Base-by-base conservation (phyloP, 2,888 invertebrate genomes). In the Pammene aurita region DNA sequence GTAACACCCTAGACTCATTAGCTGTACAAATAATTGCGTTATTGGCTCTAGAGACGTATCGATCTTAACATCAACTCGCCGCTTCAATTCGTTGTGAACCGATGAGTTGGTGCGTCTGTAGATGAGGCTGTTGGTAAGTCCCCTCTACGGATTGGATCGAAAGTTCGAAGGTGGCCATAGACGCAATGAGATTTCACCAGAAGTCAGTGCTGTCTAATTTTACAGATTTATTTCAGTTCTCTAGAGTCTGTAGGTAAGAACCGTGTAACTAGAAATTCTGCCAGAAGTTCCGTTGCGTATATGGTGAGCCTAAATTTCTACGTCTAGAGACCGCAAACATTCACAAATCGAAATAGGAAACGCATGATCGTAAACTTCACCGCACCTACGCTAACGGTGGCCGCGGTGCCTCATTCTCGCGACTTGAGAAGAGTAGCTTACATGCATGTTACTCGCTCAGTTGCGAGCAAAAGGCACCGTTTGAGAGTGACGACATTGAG, bases 11-110 rank as follows among this genome's bases (percentile, higher is more conserved):
- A 84, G 82, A 84, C 82, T 85, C 84, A 76, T 79, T 77, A 83
- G 81, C 85, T 85, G 84, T 86, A 87, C 85, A 84, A 87, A 79
- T 73, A 82, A 84, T 75, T 65, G 65, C 69, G 65, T 75, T n/a
- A 34, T 34, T n/a, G n/a, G 54, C 34, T 54, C 34, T 34, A n/a
- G n/a, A 54, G 54, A 34, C 34, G 50, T 50, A 50, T 13, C 18
- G 5, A 50, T 26, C 11, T 13, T 34, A 7, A 6, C 18, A 26
- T 13, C 26, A 52, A 52, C n/a, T 54, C 34, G 7, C 34, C 54
- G 34, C 7, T 34, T n/a, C 34, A 54, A 34, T 11, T 54, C 7
- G 26, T 26, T 26, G 26, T 52, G 13, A 52, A 52, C 48, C 16
- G 48, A 48, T 16, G 16, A 48, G 10, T 16, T 16, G 14, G 7